Evolutionary conservation across 2,888 invertebrate species (phyloP).

Genomic region (Spisula subtruncata): DNA sequence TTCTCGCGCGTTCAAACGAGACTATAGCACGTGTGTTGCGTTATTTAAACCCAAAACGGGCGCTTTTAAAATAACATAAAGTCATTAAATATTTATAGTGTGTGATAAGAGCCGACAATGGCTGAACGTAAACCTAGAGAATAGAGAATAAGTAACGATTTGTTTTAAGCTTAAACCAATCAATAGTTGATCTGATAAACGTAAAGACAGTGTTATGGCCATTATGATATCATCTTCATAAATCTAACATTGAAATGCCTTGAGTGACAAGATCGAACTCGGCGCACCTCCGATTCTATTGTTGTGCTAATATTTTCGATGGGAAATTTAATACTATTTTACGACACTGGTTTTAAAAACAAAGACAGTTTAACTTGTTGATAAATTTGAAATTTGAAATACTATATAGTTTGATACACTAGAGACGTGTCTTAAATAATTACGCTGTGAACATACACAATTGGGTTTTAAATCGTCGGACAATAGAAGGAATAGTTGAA

Average conservation of each 20-base stretch:
- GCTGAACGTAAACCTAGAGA: not conserved
- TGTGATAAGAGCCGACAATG: not conserved
- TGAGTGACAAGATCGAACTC: not conserved
- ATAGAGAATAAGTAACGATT: not conserved
- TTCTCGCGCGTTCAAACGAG: conserved; percentile 1
- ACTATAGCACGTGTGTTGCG: not conserved
- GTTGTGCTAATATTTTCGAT: not conserved
- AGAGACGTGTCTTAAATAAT: not conserved
- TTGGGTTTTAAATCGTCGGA: conserved; percentile 3
- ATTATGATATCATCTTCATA: not conserved
- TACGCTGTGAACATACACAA: not conserved
- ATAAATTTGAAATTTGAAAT: conserved; percentile 8
- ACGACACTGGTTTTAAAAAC: conserved; percentile 23
- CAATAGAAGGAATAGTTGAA: not conserved
- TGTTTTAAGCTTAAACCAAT: not conserved
- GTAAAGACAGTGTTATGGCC: not conserved
- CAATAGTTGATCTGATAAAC: not conserved
- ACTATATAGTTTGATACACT: not conserved
- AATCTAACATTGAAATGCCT: not conserved
- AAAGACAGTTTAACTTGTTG: conserved; percentile 24
- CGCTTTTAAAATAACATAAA: conserved; percentile 19
- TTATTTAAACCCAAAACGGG: not conserved
- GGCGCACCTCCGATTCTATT: not conserved
- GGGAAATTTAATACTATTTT: not conserved
- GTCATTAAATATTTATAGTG: conserved; percentile 26